Evolutionary conservation across 2,888 invertebrate genomes (phyloP), one percentile per base, ranked within the genome.

Genomic region (Thymelicus acteon): DNA sequence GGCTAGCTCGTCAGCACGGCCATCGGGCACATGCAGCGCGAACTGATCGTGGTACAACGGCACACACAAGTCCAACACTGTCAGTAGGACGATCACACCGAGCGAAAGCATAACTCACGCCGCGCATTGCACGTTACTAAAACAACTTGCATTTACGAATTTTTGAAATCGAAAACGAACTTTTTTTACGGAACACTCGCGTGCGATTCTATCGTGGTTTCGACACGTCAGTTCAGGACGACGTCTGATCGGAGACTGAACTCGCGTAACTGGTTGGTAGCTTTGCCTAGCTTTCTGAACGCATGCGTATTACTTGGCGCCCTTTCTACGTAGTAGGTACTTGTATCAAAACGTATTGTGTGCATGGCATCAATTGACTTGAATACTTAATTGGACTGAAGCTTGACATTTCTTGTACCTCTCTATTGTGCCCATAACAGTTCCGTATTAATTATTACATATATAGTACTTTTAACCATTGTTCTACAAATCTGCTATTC

Each of bases 1-100:
- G n/a, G 93, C 93, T 72, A 93, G 75, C 70, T 88, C 87, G 79
- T 92, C 89, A 69, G 88, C 92, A 54, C 80, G 75, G 71, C 92
- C 93, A 76, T 87, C 88, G 19, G 92, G 90, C 67, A 93, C 83
- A 62, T 86, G 83, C 61, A 88, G 83, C n/a, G 88, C 88, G 69
- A 88, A 88, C 86, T 93, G 93, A 73, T 92, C 91, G 78, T 93
- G 92, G 80, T 91, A 93, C 76, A 91, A 80, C 69, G 93, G 92
- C 76, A 89, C 89, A 87, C 93, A 90, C 75, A 85, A 82, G 86
- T 91, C 89, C 82, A 92, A 80, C 85, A 92, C 89, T 86, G 91
- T 82, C 79, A 93, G 79, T 76, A 93, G 80, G 83, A 92, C 85
- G 77, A 90, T 76, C 85, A 91, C 85, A 78, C 80, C 78, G 79